Base-by-base conservation (phyloP, 2,888 invertebrate species). In the Yponomeuta sedellus region DNA sequence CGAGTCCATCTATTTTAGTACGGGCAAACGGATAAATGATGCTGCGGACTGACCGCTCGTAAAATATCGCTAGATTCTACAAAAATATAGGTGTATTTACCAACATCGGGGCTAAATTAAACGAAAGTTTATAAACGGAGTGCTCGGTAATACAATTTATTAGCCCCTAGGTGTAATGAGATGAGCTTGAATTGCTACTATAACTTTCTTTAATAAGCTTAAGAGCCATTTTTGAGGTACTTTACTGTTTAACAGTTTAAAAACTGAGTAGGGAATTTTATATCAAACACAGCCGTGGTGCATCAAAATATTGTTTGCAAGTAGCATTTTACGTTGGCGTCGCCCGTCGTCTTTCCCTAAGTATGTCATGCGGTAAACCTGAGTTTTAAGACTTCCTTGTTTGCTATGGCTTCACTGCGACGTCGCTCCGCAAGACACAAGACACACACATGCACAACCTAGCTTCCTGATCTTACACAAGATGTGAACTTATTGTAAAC, bases 281-380 rank as follows among this genome's bases (percentile, higher is more conserved):
- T 52, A 52, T 12, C 16, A 52, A 52, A 52, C 34, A 34, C 8
- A 52, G 58, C 58, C 20, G 8, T 6, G 10, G 58, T 19, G 10
- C 44, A 52, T 52, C 44, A 10, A 59, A 59, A 62, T 62, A 62
- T 62, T 62, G 62, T 39, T 62, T 62, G 62, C 39, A 62, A 62
- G 59, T 58, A 58, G 58, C 58, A 58, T 58, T 19, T 22, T 58
- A 58, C 58, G 1, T 19, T 22, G 19, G 58, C 58, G 58, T 20
- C 6, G 20, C 61, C 22, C 61, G 16, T 61, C 22, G 10, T 5
- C 44, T 52, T 52, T 61, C 16, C 61, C 16, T 28, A 61, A 61
- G 61, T 28, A 28, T 22, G 61, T 61, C 61, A 61, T 61, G 61
- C 28, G 61, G 25, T 28, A 28, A 61, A 61, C 10, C 22, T 22